Percentiles rank a stretch among this genome's conserved stretches.
phyloP scores from a whole-genome alignment of 2,113 vertebrate genomes.

The Thunnus maccoyii region DNA sequence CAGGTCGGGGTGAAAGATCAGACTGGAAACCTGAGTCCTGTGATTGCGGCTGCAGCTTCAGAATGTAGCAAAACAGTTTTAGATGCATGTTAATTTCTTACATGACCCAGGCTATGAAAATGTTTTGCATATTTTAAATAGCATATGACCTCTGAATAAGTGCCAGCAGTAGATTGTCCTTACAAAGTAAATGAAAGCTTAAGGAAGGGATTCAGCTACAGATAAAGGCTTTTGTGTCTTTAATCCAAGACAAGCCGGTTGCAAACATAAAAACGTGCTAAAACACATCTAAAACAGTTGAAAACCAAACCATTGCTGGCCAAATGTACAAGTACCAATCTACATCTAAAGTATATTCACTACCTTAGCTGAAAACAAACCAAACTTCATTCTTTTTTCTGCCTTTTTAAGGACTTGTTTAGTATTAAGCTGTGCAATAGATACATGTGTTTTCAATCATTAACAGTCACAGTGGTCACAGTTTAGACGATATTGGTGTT shows the following conservation, averaged over 20 bases:
- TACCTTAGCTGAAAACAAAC: no score
- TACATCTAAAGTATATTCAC: no score
- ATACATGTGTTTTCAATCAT: no score
- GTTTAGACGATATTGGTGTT: no score
- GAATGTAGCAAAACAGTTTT: conserved; percentile 15
- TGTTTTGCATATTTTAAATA: conserved; percentile 37
- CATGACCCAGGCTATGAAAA: background rate
- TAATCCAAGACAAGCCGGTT: background rate
- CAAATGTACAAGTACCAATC: no score
- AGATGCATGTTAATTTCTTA: conserved; percentile 34
- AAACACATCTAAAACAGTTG: no score
- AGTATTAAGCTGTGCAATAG: no score
- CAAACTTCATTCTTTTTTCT: no score
- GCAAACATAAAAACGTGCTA: no score
- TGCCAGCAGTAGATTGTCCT: background rate
- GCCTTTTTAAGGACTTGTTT: no score
- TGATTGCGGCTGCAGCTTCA: background rate
- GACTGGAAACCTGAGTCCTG: conserved; percentile 3
- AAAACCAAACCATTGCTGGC: no score
- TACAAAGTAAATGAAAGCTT: background rate
- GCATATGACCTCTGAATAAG: conserved; percentile 30
- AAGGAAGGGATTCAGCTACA: background rate
- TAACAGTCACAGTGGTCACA: no score
- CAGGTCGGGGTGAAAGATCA: conserved; percentile 41
- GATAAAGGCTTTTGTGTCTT: background rate